phyloP scores from a whole-genome alignment of 2,888 invertebrate species.

The Oxyteleia sp. region DNA sequence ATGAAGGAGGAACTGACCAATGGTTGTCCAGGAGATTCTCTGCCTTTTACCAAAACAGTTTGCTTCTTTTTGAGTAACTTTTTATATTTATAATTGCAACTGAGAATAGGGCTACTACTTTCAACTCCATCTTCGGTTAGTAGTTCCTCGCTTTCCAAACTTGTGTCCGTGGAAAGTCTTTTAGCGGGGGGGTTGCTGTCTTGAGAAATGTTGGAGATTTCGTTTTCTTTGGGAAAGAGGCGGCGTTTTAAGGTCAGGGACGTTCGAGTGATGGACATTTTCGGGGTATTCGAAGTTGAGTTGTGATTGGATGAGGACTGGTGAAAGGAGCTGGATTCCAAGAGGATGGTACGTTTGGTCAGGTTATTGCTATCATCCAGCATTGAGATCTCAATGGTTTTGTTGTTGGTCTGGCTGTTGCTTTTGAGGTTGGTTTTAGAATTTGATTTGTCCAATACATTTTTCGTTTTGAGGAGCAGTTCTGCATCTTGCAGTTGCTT shows the following conservation, averaged over 20 bases:
- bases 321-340: neutral
- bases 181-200: neutral
- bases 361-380: neutral
- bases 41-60: neutral
- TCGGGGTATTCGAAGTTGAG: conserved; percentile 30
- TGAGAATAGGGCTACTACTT: conserved; percentile 47
- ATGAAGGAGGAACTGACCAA: conserved; percentile 40
- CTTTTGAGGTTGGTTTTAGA: neutral
- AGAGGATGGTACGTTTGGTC: neutral
- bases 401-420: neutral
- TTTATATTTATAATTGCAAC: conserved; percentile 17
- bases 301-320: conserved; percentile 3
- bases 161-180: conserved; percentile 1
- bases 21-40: conserved; percentile 8
- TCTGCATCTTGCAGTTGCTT: conserved; percentile 38
- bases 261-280: neutral
- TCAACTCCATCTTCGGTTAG: neutral
- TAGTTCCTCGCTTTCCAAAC: neutral
- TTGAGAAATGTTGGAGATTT: conserved; percentile 1
- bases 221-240: conserved; percentile 38
- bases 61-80: conserved; percentile 2
- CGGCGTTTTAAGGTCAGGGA: conserved; percentile 20
- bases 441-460: conserved; percentile 1
- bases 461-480: conserved; percentile 18
- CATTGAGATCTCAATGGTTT: neutral